Evolutionary conservation across 2,113 vertebrate genomes (phyloP), one percentile per base, ranked within the genome.

Genomic region (Passer domesticus): DNA sequence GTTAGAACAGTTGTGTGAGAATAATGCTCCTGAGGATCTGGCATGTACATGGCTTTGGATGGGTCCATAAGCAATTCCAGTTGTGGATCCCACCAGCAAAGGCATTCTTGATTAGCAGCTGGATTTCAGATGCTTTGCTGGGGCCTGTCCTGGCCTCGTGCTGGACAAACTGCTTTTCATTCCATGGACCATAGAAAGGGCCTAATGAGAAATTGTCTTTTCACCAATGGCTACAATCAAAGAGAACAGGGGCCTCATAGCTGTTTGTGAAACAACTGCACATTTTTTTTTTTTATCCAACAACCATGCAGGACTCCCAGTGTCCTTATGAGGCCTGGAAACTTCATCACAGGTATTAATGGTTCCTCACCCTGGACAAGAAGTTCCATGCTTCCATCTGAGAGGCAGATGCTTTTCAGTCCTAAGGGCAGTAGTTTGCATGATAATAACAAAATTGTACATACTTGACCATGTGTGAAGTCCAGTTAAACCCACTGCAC

Each of bases 31-130:
- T 0, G 3, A n/a, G 78, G 70, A 7, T 33, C 28, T 39, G 69
- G 56, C 74, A 13, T 41, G 33, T 33, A 7, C 0, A 1, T 24
- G 55, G 43, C 76, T 41, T 31, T 47, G 55, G 30, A 60, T 50
- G 30, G 52, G 43, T n/a, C 73, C 2, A 0, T 33, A 10, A 47
- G 11, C 13, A 8, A 0, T 27, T 39, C 31, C 15, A 31, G 13
- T 25, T 47, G 15, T 0, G 17, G 73, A 56, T 52, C 62, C 52
- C 66, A 30, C 6, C 15, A 41, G 31, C 18, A 53, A 47, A 52
- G 28, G 52, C 17, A 30, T 6, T 11, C 49, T 33, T 21, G 37
- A 19, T 37, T 17, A 47, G 28, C 39, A 63, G 46, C 37, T 41
- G 46, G 19, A 43, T 86, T 77, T 77, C 17, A 33, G 72, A 7